Base-by-base conservation (phyloP, 2,113 vertebrate species). In the Holacanthus passer region DNA sequence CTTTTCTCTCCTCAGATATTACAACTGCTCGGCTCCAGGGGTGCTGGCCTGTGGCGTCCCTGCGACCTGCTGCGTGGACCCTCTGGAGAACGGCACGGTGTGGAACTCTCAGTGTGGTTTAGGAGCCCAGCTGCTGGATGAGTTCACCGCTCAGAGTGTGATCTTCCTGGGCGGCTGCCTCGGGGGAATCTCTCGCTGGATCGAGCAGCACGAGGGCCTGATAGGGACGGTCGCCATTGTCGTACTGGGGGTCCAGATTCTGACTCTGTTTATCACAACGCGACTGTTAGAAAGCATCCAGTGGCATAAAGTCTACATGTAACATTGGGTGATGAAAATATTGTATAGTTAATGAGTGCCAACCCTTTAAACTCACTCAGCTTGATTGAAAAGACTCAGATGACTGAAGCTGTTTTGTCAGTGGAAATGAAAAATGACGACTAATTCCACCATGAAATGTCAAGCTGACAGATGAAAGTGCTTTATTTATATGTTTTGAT, bases 1-100 rank as follows among this genome's bases (percentile, higher is more conserved):
- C 24, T 12, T 22, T 37, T 19, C 52, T 60, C 81, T 53, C 71
- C 8, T 0, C 94, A 99, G 97, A 94, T 97, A 97, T 81, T 99
- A 97, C 85, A 99, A 98, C 94, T 99, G 98, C 95, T 97, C 96
- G 0, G 93, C 97, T 31, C 96, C 96, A 0, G 96, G 96, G 0
- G 91, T 77, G 35, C 94, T 96, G 93, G 96, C 97, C 0, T 99
- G 97, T 16, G 93, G 97, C 0, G 97, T 98, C 0, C 98, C 97
- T 0, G 93, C 95, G 1, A 98, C 97, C 2, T 99, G 98, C 92
- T 99, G 98, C 47, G 74, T 95, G 53, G 82, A 96, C 81, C 96
- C 96, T 0, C 31, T 93, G 84, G 93, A 96, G 87, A 96, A 95
- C 0, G 94, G 97, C 47, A 95, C 95, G 0, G 91, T 96, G 17